Evolutionary conservation across 2,113 vertebrate genomes (phyloP).

Genomic region (Melospiza melodia): DNA sequence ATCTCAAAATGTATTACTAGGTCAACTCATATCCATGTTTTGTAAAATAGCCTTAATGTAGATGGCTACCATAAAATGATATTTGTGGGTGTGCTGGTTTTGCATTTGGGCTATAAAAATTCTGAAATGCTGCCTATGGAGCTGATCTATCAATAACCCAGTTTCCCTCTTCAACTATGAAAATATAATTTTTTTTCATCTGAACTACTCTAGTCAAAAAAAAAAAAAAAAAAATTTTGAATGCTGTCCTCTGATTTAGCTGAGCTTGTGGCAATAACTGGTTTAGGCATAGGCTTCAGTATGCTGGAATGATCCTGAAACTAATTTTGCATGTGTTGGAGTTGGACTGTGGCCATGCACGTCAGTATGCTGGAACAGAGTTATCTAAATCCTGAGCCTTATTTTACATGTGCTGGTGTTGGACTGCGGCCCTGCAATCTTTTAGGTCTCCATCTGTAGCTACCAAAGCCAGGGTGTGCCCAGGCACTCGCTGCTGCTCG

Average conservation of each 20-base stretch:
- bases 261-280: constrained; percentile 61
- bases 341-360: constrained; percentile 57
- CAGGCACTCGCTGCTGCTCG: constrained; percentile 22
- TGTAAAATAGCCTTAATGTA: background rate
- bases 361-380: constrained; percentile 71
- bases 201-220: background rate
- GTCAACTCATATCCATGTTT: background rate
- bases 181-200: background rate
- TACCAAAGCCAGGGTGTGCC: constrained; percentile 65
- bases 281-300: constrained; percentile 66
- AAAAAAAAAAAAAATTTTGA: background rate
- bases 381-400: constrained; percentile 72
- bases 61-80: background rate
- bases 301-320: constrained; percentile 71
- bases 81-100: background rate
- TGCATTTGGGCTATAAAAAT: background rate
- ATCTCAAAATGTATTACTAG: background rate
- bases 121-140: background rate
- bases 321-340: constrained; percentile 73
- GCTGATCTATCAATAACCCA: background rate
- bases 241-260: constrained; percentile 28
- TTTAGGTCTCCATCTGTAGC: constrained; percentile 70
- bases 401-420: constrained; percentile 72
- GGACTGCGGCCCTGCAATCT: constrained; percentile 70
- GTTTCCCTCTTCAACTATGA: background rate